Conservation (phyloP, 2,113 vertebrate species). For the Trichomycterus rosablanca region DNA sequence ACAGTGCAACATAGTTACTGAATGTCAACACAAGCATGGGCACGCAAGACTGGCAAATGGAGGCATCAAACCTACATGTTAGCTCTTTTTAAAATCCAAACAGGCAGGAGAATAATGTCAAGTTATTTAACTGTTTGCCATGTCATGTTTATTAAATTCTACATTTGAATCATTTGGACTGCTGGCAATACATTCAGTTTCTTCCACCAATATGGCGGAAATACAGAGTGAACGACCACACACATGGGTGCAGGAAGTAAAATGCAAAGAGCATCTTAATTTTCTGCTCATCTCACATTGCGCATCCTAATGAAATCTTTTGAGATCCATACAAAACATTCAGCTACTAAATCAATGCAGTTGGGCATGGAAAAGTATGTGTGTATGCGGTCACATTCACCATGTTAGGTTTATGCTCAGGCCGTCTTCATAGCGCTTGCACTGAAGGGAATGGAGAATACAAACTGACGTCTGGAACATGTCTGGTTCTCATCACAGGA, state of each 20-base stretch:
- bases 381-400: conserved; percentile 21
- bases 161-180: conserved; percentile 44
- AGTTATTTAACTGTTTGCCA: too few relatives aligned
- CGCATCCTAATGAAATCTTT: too few relatives aligned
- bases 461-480: conserved; percentile 71
- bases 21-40: conserved; percentile 11
- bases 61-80: conserved; percentile 11
- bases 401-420: conserved; percentile 35
- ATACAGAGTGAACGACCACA: too few relatives aligned
- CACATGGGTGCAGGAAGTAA: too few relatives aligned
- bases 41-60: neutral
- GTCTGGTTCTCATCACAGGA: conserved; percentile 62
- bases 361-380: conserved; percentile 31
- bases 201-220: conserved; percentile 74
- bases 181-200: conserved; percentile 66
- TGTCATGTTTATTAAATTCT: conserved; percentile 49
- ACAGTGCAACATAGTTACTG: conserved; percentile 14
- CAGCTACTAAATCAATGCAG: conserved; percentile 45
- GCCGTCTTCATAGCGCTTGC: conserved; percentile 62
- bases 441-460: conserved; percentile 66
- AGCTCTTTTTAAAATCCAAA: neutral
- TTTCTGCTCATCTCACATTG: too few relatives aligned
- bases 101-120: neutral
- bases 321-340: conserved; percentile 24
- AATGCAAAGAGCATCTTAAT: too few relatives aligned